Conservation (phyloP, 2,113 vertebrate genomes). For the Microtus ochrogaster region DNA sequence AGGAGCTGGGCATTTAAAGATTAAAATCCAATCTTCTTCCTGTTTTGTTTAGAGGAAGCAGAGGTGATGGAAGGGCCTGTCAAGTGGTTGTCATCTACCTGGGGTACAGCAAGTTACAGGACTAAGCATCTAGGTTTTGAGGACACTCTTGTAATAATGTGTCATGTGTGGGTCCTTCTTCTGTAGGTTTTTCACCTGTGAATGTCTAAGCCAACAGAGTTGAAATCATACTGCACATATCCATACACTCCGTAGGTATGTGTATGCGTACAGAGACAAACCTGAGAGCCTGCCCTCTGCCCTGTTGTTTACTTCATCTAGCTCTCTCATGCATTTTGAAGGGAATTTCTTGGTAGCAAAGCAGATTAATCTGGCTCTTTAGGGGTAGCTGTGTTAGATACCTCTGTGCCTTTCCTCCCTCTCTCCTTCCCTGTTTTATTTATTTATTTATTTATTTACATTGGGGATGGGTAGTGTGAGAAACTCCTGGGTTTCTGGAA, state of each 20-base stretch:
- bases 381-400: neutral
- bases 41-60: neutral
- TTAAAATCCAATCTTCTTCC: neutral
- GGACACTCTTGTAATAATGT: neutral
- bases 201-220: neutral
- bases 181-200: fast-evolving
- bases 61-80: neutral
- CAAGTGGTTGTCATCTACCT: neutral
- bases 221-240: neutral
- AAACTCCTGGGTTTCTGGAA: neutral
- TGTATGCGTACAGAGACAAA: no score
- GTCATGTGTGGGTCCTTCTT: neutral
- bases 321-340: neutral
- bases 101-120: neutral
- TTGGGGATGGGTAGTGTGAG: neutral
- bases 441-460: neutral
- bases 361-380: no score
- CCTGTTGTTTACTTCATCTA: neutral
- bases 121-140: neutral
- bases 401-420: neutral
- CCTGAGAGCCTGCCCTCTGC: neutral
- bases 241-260: neutral
- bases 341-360: neutral
- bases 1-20: neutral
- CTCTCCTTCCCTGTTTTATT: neutral